Conservation (phyloP, 2,113 vertebrate species). For the Patagioenas fasciata region DNA sequence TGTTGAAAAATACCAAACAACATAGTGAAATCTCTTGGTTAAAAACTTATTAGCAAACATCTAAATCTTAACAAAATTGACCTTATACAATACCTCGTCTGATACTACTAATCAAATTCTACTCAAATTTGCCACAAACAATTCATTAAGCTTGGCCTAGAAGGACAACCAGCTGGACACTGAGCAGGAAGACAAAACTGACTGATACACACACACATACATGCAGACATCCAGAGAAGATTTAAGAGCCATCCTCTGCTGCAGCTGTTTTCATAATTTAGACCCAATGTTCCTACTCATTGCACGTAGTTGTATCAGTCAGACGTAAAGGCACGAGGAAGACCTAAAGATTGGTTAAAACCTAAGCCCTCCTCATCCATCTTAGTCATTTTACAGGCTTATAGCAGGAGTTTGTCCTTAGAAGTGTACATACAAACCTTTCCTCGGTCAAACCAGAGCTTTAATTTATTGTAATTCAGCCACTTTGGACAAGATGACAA, state of each 20-base stretch:
- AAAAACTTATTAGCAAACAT: neutral
- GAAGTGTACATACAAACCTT: neutral
- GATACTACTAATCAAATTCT: neutral
- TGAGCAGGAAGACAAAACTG: neutral
- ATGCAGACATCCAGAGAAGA: neutral
- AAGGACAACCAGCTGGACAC: neutral
- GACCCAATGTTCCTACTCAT: neutral
- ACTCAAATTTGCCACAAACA: neutral
- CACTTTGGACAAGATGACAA: constrained; percentile 18
- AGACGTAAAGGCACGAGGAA: constrained; percentile 16
- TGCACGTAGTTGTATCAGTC: neutral
- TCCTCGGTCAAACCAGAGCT: neutral
- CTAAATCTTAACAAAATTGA: neutral
- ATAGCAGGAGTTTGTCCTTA: constrained; percentile 3
- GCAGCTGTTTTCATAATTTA: constrained; percentile 52
- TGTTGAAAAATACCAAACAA: neutral
- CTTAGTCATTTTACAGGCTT: constrained; percentile 46
- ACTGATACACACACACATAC: neutral
- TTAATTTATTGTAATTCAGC: neutral
- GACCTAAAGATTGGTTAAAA: neutral
- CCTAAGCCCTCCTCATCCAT: constrained; percentile 36
- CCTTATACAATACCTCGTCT: fast-evolving
- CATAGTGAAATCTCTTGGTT: neutral
- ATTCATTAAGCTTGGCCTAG: neutral
- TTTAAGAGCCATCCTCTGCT: constrained; percentile 39